phyloP scores from a whole-genome alignment of 1,140 invertebrate species.

The Drosophila gunungcola region DNA sequence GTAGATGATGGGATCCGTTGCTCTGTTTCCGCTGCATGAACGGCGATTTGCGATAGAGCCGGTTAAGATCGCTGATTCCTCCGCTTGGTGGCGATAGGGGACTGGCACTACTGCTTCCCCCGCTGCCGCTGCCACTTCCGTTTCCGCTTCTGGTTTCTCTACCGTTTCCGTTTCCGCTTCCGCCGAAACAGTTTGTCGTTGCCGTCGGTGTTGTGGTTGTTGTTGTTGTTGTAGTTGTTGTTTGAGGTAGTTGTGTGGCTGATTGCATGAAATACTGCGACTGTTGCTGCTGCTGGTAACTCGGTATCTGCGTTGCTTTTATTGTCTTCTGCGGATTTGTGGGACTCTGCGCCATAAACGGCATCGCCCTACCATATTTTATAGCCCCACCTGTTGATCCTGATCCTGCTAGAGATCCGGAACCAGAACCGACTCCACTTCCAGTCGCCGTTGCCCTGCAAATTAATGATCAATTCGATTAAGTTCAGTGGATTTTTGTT shows the following conservation, averaged over 20 bases:
- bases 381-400: conserved; percentile 21
- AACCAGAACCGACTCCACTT: neutral
- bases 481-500: neutral
- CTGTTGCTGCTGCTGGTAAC: conserved; percentile 67
- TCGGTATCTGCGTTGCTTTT: conserved; percentile 79
- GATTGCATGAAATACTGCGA: conserved; percentile 76
- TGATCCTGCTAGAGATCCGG: conserved; percentile 18
- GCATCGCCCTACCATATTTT: conserved; percentile 42
- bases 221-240: conserved; percentile 35
- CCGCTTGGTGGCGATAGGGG: conserved; percentile 39
- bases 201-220: conserved; percentile 24
- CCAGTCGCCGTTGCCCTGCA: conserved; percentile 43
- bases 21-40: conserved; percentile 80
- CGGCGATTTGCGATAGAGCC: conserved; percentile 79
- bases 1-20: conserved; percentile 59
- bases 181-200: conserved; percentile 55
- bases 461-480: conserved; percentile 10
- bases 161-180: conserved; percentile 36
- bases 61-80: conserved; percentile 51
- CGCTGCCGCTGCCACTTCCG: conserved; percentile 31
- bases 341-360: conserved; percentile 19
- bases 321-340: conserved; percentile 67
- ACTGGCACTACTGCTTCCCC: conserved; percentile 27
- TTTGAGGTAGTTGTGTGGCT: conserved; percentile 83
- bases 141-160: conserved; percentile 8